Evolutionary conservation across 2,797 vertebrate genomes (phyloP), one percentile per base, ranked within the genome.

Genomic region (Helostoma temminkii): DNA sequence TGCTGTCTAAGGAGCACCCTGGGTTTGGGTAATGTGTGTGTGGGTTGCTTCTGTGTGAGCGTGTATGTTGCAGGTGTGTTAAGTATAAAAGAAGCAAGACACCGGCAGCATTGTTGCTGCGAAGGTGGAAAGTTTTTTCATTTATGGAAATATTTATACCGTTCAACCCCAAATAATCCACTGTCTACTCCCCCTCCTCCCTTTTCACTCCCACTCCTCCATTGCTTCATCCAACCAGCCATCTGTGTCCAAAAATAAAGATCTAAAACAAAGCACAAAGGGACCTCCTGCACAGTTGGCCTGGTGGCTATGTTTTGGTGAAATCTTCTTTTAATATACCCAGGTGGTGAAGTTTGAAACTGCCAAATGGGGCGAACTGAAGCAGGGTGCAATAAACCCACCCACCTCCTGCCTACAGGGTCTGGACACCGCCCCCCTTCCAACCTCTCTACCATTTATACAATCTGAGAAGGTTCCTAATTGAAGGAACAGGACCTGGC

Each of bases 1-100:
- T 85, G 85, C 89, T 84, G 90, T 88, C 84, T 85, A 42, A 83
- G 76, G 85, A 88, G 88, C 69, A 45, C 70, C 59, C 48, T 60
- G 79, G 74, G 77, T 77, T 78, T 55, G 32, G 54, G 47, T 18
- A 55, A 41, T 37, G 65, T 54, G 69, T 55, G 67, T 28, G 70
- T 47, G 49, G 4, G n/a, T 45, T 5, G 5, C 34, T 26, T 66
- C 39, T 39, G 64, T 9, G 0, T 22, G 39, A 34, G 25, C 30
- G 52, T 47, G 36, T 15, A 1, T 61, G 53, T 52, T 55, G 10
- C 63, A 81, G 77, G 77, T 85, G 76, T 71, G 59, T n/a, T 25
- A n/a, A 22, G 36, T 47, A 18, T 18, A 47, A 21, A 7, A 34
- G 57, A 47, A 22, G n/a, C 6, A 0, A 28, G 52, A 34, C 9